Percentiles rank a stretch among this genome's conserved stretches.
Conservation (phyloP, 2,113 vertebrate genomes). For the Laticauda laticaudata region DNA sequence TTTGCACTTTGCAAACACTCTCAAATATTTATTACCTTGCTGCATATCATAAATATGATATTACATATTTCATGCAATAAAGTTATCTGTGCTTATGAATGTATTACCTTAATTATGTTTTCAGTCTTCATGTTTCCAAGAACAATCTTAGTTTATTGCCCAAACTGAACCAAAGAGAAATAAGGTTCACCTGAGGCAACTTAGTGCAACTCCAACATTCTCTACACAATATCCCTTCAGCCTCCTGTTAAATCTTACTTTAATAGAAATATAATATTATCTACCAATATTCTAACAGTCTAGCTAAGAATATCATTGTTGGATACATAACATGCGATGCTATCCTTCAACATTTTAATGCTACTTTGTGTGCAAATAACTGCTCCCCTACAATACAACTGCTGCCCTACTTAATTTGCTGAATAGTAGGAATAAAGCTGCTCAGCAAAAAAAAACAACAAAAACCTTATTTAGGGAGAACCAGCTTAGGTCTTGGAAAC, state of each 20-base stretch:
- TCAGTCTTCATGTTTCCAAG: neutral
- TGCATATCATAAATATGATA: constrained; percentile 9
- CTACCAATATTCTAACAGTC: neutral
- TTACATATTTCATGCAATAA: neutral
- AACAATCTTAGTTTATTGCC: neutral
- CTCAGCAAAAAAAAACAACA: neutral
- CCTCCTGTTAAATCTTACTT: neutral
- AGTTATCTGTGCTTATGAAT: neutral
- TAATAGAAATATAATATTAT: neutral
- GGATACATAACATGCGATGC: neutral
- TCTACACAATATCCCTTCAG: neutral
- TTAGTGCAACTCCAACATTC: neutral
- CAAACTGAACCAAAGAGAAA: neutral
- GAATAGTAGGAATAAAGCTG: neutral
- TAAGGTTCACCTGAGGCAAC: neutral
- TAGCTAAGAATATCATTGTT: neutral
- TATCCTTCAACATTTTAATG: neutral
- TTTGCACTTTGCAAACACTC: constrained; percentile 2
- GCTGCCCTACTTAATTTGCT: neutral
- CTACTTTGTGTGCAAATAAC: neutral
- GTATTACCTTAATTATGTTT: neutral
- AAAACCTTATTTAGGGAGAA: neutral
- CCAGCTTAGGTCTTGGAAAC: neutral
- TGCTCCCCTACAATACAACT: neutral
- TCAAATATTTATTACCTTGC: neutral